Evolutionary conservation across 2,113 vertebrate species (phyloP), one percentile per base, ranked within the genome.

Genomic region (Edolisoma coerulescens): DNA sequence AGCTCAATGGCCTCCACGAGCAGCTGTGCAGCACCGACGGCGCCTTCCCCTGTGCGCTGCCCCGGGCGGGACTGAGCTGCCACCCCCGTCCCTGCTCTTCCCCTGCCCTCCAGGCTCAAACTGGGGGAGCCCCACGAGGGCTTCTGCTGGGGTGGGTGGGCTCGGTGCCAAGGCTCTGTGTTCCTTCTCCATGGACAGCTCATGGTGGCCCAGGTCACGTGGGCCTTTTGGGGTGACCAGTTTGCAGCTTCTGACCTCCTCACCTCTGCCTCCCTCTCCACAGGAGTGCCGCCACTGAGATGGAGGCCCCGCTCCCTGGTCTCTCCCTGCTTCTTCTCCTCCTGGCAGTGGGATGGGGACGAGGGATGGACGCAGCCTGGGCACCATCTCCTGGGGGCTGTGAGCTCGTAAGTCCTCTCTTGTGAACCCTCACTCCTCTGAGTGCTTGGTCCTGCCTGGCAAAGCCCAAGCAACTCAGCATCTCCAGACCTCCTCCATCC

Each of bases 221-320:
- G 21, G 7, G 37, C 33, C 60, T 84, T 92, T 64, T 0, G 2
- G 59, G 44, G 20, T 26, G 67, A 83, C 57, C 1, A 1, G 33
- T 77, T 50, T 63, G 88, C 71, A 74, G 42, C 64, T 77, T 52
- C 65, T 92, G 64, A 73, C 42, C 47, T 65, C 64, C 53, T 91
- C 22, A 16, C 17, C 23, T 83, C 49, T 92, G n/a, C 79, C 30
- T 92, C 42, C 68, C 3, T 90, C 89, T 93, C 78, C 14, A 11
- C 94, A 95, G 97, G 97, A 98, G 95, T 78, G 93, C 87, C 41
- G 6, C 75, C 26, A 52, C 96, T 98, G 98, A 98, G 89, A 98
- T 98, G 98, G 97, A 97, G 96, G 93, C 97, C 90, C 91, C 28
- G 42, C 91, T 94, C 63, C 83, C 97, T 49, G 95, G 95, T 93